These are phyloP conservation scores for Aphelinus atriplicis DNA, from an alignment of 1,140 invertebrate genomes.

Conservation along the genomic window DNA sequence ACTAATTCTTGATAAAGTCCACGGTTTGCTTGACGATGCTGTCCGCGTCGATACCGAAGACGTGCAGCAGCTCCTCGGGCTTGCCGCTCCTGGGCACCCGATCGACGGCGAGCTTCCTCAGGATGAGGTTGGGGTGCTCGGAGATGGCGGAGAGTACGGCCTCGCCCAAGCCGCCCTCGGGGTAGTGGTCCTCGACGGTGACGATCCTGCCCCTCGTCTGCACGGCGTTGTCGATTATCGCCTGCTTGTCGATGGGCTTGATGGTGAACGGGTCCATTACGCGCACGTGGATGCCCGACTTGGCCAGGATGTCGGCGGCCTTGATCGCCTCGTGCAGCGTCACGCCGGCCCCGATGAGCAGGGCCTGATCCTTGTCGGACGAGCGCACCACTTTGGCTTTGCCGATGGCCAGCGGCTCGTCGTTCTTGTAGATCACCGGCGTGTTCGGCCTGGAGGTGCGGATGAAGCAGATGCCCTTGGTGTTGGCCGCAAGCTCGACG, in stretches of 20 bases:
- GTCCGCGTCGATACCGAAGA: constrained; percentile 87
- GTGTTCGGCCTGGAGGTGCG: constrained; percentile 94
- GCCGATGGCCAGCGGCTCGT: constrained; percentile 84
- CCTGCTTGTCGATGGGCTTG: constrained; percentile 89
- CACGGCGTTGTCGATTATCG: constrained; percentile 82
- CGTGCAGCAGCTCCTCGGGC: constrained; percentile 83
- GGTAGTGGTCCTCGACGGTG: constrained; percentile 98
- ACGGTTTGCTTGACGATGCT: constrained; percentile 80
- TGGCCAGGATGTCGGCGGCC: constrained; percentile 82
- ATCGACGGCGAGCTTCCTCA: constrained; percentile 87
- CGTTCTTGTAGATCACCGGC: constrained; percentile 86
- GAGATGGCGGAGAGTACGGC: constrained; percentile 88
- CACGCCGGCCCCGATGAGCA: constrained; percentile 92
- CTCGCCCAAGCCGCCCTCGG: constrained; percentile 94
- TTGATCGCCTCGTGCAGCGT: constrained; percentile 91
- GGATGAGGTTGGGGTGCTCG: constrained; percentile 75
- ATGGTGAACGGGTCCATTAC: constrained; percentile 96
- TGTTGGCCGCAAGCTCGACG: constrained; percentile 95
- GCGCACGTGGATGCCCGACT: constrained; percentile 76
- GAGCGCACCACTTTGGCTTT: constrained; percentile 83
- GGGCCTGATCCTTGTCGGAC: constrained; percentile 78
- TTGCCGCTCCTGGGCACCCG: constrained; percentile 92
- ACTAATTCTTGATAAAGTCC: constrained; percentile 71
- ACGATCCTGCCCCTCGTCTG: constrained; percentile 84
- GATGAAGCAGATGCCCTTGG: constrained; percentile 94